Base-by-base conservation (phyloP, 2,888 invertebrate genomes). In the Chelonus formosanus region DNA sequence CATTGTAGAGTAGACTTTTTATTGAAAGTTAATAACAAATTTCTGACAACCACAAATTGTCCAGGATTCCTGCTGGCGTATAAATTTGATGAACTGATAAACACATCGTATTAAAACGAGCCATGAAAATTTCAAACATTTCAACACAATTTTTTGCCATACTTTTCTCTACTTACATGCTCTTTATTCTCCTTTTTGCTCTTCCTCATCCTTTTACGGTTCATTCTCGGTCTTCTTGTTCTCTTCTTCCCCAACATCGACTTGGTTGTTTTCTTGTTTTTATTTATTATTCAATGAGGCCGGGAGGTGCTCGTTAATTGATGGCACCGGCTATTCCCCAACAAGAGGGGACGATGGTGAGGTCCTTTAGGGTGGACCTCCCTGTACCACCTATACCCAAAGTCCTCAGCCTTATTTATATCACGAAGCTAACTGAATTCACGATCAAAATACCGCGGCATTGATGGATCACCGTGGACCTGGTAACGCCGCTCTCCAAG, bases 281-380 rank as follows among this genome's bases (percentile, higher is more conserved):
- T 78, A 76, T 80, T 80, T 80, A 80, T 81, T 78, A 80, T 81
- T 82, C 80, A 81, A 81, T 81, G 77, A 78, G 72, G 60, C 75
- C 76, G 74, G 75, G 74, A 78, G 81, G 79, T 80, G 80, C 80
- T 80, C 80, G 81, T 82, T 82, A 82, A 82, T 82, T 80, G 82
- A 82, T 82, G 80, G 79, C 76, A 80, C 76, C 75, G 77, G 71
- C 76, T 74, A 70, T 68, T 40, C 40, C 40, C 5, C 40, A 40
- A 40, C 40, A 40, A 40, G 40, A 40, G 40, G 6, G 40, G 40
- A 40, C 4, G 6, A 4, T 5, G 70, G 73, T 32, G 34, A 8
- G 45, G 3, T 65, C 35, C 43, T 47, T 60, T 45, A 6, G 44
- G 63, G 64, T 50, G 35, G 31, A 54, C 61, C 65, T 53, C 69